Evolutionary conservation across 2,797 vertebrate species (phyloP), one percentile per base, ranked within the genome.

Genomic region (Falco peregrinus): DNA sequence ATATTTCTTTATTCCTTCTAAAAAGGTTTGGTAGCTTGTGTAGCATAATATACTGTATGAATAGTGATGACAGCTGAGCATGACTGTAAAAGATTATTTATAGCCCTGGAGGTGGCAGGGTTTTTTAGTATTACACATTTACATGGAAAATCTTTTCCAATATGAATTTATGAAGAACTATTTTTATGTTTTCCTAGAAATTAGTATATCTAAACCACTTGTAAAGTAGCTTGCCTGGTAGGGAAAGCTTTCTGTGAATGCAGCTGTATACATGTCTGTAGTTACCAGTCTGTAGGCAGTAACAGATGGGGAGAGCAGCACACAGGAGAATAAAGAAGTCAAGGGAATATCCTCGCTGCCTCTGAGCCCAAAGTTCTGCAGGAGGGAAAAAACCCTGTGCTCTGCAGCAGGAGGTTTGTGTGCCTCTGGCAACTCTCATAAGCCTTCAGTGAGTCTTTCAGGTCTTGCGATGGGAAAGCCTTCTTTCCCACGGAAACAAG

Each of bases 171-270:
- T 74, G 54, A 82, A 69, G 65, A 76, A 63, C 19, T 57, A 43
- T 65, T 93, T 93, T 82, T 84, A 89, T 71, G 13, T 79, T 96
- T 97, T 91, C 74, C 89, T 93, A 93, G 86, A 95, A 95, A 77
- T 74, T 20, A 56, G 39, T 48, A 5, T 82, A 68, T 89, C 71
- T 87, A 70, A 84, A 96, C 63, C n/a, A 86, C 26, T 79, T 92
- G 47, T n/a, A 48, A 93, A 84, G 37, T 90, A 63, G 13, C 7
- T 70, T 92, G 68, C n/a, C 26, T 74, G n/a, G 22, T 13, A 48
- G 64, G 56, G 63, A 79, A 83, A 50, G 35, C 28, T 81, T 84
- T 69, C 64, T 2, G 11, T 68, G 47, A 87, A 77, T 31, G 37
- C 35, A 84, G 54, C 41, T 91, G 83, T 75, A 37, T 37, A 37